A percentile compares a stretch with the other conserved stretches of the same genome.
Evolutionary conservation across 2,888 invertebrate genomes (phyloP).

Genomic region (Pterostichus niger): DNA sequence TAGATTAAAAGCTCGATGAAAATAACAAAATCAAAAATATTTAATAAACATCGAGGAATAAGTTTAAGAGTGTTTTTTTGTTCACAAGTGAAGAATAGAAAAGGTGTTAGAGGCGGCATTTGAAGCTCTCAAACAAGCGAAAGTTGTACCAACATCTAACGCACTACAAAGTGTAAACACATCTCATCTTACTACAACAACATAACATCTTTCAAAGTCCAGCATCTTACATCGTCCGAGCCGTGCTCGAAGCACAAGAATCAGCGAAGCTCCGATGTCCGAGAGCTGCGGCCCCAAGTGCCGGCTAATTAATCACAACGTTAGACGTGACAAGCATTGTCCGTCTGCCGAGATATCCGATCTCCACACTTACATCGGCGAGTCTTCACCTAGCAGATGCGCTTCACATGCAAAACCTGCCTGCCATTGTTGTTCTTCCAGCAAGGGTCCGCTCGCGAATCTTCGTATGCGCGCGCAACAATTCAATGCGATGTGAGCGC

Average conservation of each 20-base stretch:
- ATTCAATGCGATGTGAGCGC: too few relatives aligned
- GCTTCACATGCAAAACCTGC: slow-evolving; percentile 64
- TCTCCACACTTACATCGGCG: slow-evolving; percentile 45
- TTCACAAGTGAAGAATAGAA: too few relatives aligned
- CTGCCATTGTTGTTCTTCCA: slow-evolving; percentile 49
- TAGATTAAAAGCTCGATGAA: too few relatives aligned
- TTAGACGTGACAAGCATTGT: slow-evolving; percentile 67
- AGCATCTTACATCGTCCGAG: neutral
- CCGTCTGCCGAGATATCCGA: slow-evolving; percentile 62
- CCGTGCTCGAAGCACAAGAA: neutral
- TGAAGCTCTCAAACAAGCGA: too few relatives aligned
- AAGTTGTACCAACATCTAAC: too few relatives aligned
- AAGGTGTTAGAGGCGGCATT: too few relatives aligned
- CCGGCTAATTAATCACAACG: slow-evolving; percentile 64
- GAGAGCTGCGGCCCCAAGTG: slow-evolving; percentile 39
- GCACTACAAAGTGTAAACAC: neutral
- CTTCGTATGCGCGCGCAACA: slow-evolving; percentile 1
- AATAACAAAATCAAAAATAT: too few relatives aligned
- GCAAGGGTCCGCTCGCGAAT: slow-evolving; percentile 34
- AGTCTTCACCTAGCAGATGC: slow-evolving; percentile 18
- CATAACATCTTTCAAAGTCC: slow-evolving; percentile 10
- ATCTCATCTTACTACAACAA: slow-evolving; percentile 42
- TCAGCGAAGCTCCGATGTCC: slow-evolving; percentile 33
- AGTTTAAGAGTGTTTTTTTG: too few relatives aligned
- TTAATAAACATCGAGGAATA: too few relatives aligned